These are phyloP conservation scores for Triplophysa yarkandensis DNA, from an alignment of 2,797 vertebrate species.

Conservation along the genomic window DNA sequence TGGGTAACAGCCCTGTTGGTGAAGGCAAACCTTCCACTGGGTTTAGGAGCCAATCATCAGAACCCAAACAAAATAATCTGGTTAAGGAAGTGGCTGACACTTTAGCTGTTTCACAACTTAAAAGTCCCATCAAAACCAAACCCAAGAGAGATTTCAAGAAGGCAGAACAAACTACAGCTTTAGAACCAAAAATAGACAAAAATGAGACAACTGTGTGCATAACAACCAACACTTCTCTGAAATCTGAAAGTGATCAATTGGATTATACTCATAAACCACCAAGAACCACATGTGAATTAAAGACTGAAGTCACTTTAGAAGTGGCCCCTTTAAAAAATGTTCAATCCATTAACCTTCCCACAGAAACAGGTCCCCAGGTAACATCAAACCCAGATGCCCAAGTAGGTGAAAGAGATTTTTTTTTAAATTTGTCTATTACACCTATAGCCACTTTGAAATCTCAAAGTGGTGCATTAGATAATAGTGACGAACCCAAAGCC, in stretches of 20 bases:
- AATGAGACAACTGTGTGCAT: not conserved
- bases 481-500: too few relatives aligned
- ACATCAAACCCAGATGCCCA: too few relatives aligned
- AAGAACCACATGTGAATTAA: too few relatives aligned
- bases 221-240: not conserved
- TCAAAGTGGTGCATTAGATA: too few relatives aligned
- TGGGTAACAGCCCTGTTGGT: constrained; percentile 55
- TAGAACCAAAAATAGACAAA: constrained; percentile 39
- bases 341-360: too few relatives aligned
- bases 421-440: too few relatives aligned
- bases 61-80: constrained; percentile 57
- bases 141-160: constrained; percentile 47
- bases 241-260: constrained; percentile 14
- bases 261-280: too few relatives aligned
- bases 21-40: constrained; percentile 40
- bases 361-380: too few relatives aligned
- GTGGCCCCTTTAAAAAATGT: too few relatives aligned
- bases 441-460: too few relatives aligned
- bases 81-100: constrained; percentile 58
- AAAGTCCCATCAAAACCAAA: constrained; percentile 58
- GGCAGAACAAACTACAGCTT: constrained; percentile 33
- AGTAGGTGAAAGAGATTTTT: too few relatives aligned
- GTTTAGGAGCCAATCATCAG: constrained; percentile 40
- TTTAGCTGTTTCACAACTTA: constrained; percentile 54
- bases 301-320: too few relatives aligned